Evolutionary conservation across 92 coral and sea anemone species (phyloP), one percentile per base, ranked within the genome.

Genomic region (Siderastrea radians): DNA sequence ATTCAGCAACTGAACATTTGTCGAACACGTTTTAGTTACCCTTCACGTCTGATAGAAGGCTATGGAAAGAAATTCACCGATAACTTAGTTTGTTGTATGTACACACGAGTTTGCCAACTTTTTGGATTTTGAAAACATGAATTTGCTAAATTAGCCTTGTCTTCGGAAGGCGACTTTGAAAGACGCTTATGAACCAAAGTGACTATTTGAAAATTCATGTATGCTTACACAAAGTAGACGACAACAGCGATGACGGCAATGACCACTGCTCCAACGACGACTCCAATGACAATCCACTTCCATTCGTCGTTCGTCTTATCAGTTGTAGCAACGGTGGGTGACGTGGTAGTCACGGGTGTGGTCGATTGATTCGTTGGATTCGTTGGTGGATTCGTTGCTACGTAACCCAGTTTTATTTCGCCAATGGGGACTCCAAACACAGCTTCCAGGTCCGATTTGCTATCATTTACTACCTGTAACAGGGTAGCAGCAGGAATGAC

Each of bases 221-320:
- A 49, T 52, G n/a, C 87, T 83, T 83, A 83, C 87, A 72, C 50
- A 4, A 26, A 49, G 12, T 7, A 49, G 53, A 73, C 72, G 62
- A 75, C 5, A 38, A 63, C 16, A 26, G 49, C 45, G 45, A 81
- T 59, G 63, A 82, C n/a, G 8, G 83, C 78, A 53, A 82, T 69
- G 77, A 72, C 83, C 58, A 64, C 61, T 26, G 63, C 83, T 7
- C 79, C 92, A 5, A 81, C 60, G 7, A 61, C 69, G 59, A 88
- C 89, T n/a, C 81, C 88, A 58, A 88, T 73, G 9, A 74, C 83
- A 48, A 88, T 83, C 72, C 88, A 88, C 44, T 85, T 85, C 89
- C 82, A 85, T 13, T 83, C 87, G 73, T 83, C 80, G 73, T 5
- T 45, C 10, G 19, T 19, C 63, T 59, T 38, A 54, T 72, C 72